A percentile compares a stretch with the other conserved stretches of the same genome.
Evolutionary conservation across 1,140 invertebrate species (phyloP).

Genomic region (Samia ricini): DNA sequence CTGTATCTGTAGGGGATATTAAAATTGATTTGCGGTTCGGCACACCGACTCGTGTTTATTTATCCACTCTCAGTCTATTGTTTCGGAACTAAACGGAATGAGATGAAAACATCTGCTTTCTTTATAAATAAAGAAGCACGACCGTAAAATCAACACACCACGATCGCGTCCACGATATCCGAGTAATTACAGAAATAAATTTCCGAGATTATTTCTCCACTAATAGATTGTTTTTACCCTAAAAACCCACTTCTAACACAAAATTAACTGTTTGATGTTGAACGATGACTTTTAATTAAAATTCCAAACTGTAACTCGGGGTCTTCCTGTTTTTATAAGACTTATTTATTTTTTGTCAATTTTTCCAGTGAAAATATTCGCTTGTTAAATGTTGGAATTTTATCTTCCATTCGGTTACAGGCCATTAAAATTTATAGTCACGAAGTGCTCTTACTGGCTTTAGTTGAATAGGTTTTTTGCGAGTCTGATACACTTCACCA

Average conservation of each 20-base stretch:
- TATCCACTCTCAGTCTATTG: slow-evolving; percentile 6
- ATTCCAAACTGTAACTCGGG: slow-evolving; percentile 1
- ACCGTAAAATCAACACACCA: background rate
- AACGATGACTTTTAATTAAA: slow-evolving; percentile 23
- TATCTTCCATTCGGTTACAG: background rate
- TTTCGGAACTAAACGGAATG: slow-evolving; percentile 9
- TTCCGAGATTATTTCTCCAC: slow-evolving; percentile 11
- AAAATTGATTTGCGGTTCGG: slow-evolving; percentile 5
- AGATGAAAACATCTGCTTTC: slow-evolving; percentile 13
- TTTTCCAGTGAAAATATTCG: background rate
- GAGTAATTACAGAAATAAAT: slow-evolving; percentile 7
- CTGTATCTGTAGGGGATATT: background rate
- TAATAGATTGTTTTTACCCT: slow-evolving; percentile 23
- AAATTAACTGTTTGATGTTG: slow-evolving; percentile 17
- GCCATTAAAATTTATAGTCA: background rate
- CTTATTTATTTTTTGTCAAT: background rate
- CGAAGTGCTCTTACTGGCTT: background rate
- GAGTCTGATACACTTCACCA: background rate
- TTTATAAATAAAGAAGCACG: background rate
- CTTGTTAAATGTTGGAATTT: background rate
- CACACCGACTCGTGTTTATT: slow-evolving; percentile 1
- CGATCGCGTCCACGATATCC: background rate
- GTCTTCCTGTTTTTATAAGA: background rate
- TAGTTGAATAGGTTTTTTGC: background rate
- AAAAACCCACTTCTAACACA: slow-evolving; percentile 19